These are phyloP conservation scores for Brachymystax lenok DNA, from an alignment of 2,797 vertebrate genomes.

Conservation along the genomic window DNA sequence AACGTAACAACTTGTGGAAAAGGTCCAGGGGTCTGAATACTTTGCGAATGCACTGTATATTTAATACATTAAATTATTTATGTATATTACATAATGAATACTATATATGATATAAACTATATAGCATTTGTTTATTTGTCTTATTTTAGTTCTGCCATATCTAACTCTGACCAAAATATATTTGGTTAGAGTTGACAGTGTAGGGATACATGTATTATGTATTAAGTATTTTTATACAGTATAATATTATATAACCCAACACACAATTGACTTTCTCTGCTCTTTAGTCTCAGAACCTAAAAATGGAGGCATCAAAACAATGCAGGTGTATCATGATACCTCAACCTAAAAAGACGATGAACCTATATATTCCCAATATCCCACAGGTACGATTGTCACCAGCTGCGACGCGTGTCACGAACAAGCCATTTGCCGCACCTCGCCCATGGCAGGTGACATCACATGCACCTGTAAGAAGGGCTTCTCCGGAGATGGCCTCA, in stretches of 20 bases:
- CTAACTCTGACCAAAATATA: too few relatives aligned
- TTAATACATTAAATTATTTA: too few relatives aligned
- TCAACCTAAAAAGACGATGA: neutral
- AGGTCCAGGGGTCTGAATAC: too few relatives aligned
- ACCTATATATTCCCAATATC: neutral
- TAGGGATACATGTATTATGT: neutral
- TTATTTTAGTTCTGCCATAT: too few relatives aligned
- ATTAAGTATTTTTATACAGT: neutral
- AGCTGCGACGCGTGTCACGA: constrained; percentile 54
- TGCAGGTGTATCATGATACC: neutral
- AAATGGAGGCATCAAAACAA: neutral
- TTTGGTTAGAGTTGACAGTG: too few relatives aligned
- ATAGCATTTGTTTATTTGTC: neutral
- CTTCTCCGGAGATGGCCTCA: constrained; percentile 67
- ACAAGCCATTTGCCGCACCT: constrained; percentile 44
- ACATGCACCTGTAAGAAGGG: constrained; percentile 68
- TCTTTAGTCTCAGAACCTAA: neutral
- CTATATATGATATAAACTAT: neutral
- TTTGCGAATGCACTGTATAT: too few relatives aligned
- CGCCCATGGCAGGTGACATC: neutral
- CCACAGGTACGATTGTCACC: constrained; percentile 35
- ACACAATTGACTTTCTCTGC: neutral
- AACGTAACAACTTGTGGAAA: too few relatives aligned
- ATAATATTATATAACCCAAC: neutral
- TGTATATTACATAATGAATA: neutral